Percentiles rank a stretch among this genome's conserved stretches.
Evolutionary conservation across 2,888 invertebrate genomes (phyloP).

Genomic region (Cybosia mesomella): DNA sequence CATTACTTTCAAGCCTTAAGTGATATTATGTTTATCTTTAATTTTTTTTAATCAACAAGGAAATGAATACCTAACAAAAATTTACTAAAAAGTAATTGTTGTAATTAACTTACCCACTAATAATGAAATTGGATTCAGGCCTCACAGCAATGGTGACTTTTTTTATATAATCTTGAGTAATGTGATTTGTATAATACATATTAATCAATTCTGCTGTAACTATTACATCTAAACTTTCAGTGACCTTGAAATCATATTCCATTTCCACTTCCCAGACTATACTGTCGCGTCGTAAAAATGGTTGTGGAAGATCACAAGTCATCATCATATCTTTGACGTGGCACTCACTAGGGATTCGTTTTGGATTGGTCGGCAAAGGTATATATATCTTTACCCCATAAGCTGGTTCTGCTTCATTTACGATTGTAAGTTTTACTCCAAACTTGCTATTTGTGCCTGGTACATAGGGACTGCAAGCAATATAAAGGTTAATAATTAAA

Average conservation of each 20-base stretch:
- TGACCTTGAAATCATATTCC: slow-evolving; percentile 63
- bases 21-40: no score
- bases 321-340: slow-evolving; percentile 62
- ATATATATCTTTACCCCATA: slow-evolving; percentile 72
- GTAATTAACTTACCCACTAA: slow-evolving; percentile 66
- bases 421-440: slow-evolving; percentile 66
- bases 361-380: slow-evolving; percentile 66
- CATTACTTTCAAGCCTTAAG: no score
- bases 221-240: slow-evolving; percentile 51
- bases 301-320: slow-evolving; percentile 70
- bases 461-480: slow-evolving; percentile 64
- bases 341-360: slow-evolving; percentile 71
- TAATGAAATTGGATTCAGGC: slow-evolving; percentile 62
- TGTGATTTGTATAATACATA: slow-evolving; percentile 59
- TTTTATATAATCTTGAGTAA: slow-evolving; percentile 55
- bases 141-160: slow-evolving; percentile 58
- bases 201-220: slow-evolving; percentile 65
- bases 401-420: slow-evolving; percentile 75
- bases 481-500: not conserved
- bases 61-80: no score
- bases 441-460: slow-evolving; percentile 69
- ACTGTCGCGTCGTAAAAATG: slow-evolving; percentile 62
- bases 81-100: not conserved
- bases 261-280: slow-evolving; percentile 72
- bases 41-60: no score